Percentiles rank a stretch among this genome's conserved stretches.
Evolutionary conservation across 2,113 vertebrate genomes (phyloP).

Genomic region (Tetraodon nigroviridis): DNA sequence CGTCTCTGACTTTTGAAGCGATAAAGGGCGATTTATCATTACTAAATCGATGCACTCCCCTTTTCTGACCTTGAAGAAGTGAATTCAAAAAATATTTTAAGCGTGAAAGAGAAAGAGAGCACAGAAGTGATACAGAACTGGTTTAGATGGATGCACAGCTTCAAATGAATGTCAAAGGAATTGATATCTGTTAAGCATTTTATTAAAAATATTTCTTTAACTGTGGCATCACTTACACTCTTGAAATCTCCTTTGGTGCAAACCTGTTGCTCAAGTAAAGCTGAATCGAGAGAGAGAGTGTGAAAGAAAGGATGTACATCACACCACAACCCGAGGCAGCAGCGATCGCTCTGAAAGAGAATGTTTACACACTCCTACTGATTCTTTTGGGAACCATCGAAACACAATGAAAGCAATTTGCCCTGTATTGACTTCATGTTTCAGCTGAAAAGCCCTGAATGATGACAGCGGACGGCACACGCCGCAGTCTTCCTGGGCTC

Average conservation of each 20-base stretch:
- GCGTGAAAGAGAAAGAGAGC: constrained; percentile 4
- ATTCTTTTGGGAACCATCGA: constrained; percentile 51
- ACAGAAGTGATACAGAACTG: constrained; percentile 14
- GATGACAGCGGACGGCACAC: constrained; percentile 36
- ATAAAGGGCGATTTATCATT: constrained; percentile 19
- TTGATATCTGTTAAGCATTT: neutral
- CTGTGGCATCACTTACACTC: neutral
- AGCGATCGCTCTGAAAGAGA: constrained; percentile 40
- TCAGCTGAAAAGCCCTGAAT: constrained; percentile 45
- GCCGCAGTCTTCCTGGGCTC: constrained; percentile 40
- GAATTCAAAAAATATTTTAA: constrained; percentile 17
- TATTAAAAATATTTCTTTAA: constrained; percentile 2
- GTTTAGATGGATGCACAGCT: neutral
- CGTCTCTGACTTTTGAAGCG: constrained; percentile 7
- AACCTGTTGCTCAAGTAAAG: constrained; percentile 12
- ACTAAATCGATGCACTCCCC: constrained; percentile 8
- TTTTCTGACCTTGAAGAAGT: constrained; percentile 38
- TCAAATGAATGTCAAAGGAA: too few species aligned
- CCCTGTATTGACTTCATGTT: constrained; percentile 48
- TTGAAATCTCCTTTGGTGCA: constrained; percentile 9
- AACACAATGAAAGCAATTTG: constrained; percentile 57
- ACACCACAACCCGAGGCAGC: constrained; percentile 26
- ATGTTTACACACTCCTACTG: constrained; percentile 43
- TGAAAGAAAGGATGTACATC: constrained; percentile 19
- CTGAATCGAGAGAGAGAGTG: neutral